A percentile compares a stretch with the other conserved stretches of the same genome.
Evolutionary conservation across 2,113 vertebrate species (phyloP).

Genomic region (Cephalophus harveyi): DNA sequence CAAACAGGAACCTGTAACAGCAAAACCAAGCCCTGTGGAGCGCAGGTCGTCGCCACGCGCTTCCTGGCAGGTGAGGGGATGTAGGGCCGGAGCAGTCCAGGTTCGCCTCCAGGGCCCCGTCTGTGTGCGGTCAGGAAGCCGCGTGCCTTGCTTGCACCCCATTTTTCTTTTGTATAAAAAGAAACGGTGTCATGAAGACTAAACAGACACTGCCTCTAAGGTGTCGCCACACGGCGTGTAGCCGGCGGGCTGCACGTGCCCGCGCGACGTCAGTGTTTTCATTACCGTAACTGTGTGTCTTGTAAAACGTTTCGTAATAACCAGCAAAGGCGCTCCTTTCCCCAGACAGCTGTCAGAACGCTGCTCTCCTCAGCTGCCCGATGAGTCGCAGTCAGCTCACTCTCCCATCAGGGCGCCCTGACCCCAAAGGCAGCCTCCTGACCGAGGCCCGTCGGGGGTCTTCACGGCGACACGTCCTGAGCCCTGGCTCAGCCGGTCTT

Average conservation of each 20-base stretch:
- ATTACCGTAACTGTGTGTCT: not conserved
- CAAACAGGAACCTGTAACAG: not conserved
- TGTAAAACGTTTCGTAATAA: not conserved
- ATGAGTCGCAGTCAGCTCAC: not conserved
- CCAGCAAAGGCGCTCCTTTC: not conserved
- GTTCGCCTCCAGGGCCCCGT: fast-evolving
- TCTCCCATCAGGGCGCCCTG: not conserved
- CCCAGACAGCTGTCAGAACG: not conserved
- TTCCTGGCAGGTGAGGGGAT: fast-evolving
- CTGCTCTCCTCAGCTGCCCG: not conserved
- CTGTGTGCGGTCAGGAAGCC: fast-evolving
- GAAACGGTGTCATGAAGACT: not conserved
- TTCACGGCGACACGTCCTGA: fast-evolving
- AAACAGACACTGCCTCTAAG: not conserved
- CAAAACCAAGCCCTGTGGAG: not conserved
- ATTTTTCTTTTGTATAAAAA: not conserved
- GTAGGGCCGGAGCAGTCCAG: fast-evolving
- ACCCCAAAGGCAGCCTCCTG: not conserved
- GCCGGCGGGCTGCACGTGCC: fast-evolving
- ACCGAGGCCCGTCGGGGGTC: fast-evolving
- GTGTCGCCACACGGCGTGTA: not conserved
- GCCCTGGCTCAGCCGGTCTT: no score
- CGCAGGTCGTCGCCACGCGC: fast-evolving
- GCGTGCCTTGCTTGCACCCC: fast-evolving
- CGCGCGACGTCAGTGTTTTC: not conserved